Conservation (phyloP, 2,888 invertebrate species). For the Mongoloraphidia duomilia region DNA sequence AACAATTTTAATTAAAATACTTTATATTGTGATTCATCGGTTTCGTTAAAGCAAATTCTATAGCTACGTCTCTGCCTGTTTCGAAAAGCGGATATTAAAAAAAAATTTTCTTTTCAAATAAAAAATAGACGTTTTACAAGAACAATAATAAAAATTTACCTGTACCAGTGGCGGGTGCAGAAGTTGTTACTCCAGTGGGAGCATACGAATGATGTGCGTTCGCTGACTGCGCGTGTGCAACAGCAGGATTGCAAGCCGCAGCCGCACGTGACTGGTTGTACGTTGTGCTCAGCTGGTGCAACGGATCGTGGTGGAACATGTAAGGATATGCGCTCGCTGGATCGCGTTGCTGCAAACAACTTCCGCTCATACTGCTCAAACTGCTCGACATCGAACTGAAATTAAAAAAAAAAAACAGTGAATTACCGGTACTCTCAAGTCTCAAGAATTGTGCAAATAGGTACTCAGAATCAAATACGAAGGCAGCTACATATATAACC, state of each 20-base stretch:
- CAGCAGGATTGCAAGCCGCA: slow-evolving; percentile 50
- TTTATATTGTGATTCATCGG: too few species aligned
- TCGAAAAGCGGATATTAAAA: too few species aligned
- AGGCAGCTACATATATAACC: too few species aligned
- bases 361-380: slow-evolving; percentile 62
- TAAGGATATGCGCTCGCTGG: slow-evolving; percentile 60
- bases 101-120: slow-evolving; percentile 1
- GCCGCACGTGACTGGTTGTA: slow-evolving; percentile 55
- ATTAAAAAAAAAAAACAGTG: slow-evolving; percentile 19
- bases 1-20: too few species aligned
- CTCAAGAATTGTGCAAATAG: background rate
- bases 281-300: slow-evolving; percentile 55
- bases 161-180: slow-evolving; percentile 28
- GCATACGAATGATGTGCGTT: slow-evolving; percentile 49
- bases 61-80: too few species aligned
- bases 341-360: slow-evolving; percentile 72
- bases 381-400: slow-evolving; percentile 74
- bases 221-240: slow-evolving; percentile 63
- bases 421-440: background rate
- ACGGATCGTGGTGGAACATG: slow-evolving; percentile 80
- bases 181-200: slow-evolving; percentile 39
- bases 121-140: slow-evolving; percentile 14
- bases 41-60: too few species aligned
- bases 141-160: slow-evolving; percentile 22
- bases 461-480: too few species aligned